Evolutionary conservation across 2,888 invertebrate species (phyloP), one percentile per base, ranked within the genome.

Genomic region (Nebria brevicollis): DNA sequence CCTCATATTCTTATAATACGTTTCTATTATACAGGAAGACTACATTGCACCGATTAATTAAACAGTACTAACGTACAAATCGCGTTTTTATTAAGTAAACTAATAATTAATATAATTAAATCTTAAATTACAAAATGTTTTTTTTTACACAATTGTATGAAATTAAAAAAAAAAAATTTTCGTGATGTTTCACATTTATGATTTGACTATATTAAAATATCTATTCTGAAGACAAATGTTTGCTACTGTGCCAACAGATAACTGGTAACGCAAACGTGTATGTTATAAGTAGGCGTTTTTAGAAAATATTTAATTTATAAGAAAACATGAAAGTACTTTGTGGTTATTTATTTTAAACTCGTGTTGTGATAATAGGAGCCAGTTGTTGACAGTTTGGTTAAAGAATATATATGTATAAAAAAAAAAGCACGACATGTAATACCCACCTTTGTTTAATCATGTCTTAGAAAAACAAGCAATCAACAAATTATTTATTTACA

Each of bases 401-500:
- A 13, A 26, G 26, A 10, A 25, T 5, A 25, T 5, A 25, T 4
- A 25, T 34, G 34, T 34, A 25, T 10, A 20, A 15, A 68, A 8
- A 43, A 54, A 54, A 54, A 54, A 54, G 1, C 6, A 20, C 20
- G 73, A 79, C 79, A 41, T 79, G 79, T 79, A 54, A 54, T 54
- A 68, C 79, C 79, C 75, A 79, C 79, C 79, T 79, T 75, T 79
- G 79, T 79, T 78, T 79, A 74, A 79, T 79, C 75, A 74, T 74
- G 74, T 79, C 79, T 66, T 75, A 66, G 79, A 79, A 79, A 79
- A 79, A 79, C 79, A 79, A 75, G 79, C 79, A 79, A 79, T 79
- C 79, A 66, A 79, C 25, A 79, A 79, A 79, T 79, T 75, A 79
- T 74, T 74, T 79, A 79, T 79, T 79, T 79, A 75, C 79, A 41